Evolutionary conservation across 2,797 vertebrate genomes (phyloP).

Genomic region (Lycodopsis pacificus): DNA sequence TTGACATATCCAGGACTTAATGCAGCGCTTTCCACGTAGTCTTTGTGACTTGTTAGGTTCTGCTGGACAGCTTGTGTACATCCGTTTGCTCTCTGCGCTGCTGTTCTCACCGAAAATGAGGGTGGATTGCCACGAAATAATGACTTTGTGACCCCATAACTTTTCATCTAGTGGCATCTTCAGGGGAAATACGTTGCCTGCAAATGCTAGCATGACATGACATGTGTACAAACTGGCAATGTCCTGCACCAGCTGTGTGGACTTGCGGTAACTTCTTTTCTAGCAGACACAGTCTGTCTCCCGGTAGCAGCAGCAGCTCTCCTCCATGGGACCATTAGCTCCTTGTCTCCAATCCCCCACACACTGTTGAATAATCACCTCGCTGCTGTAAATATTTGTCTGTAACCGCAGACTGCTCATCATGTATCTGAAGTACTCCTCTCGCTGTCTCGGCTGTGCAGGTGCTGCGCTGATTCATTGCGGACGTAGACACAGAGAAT

Average conservation of each 20-base stretch:
- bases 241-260: neutral
- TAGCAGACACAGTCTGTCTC: slow-evolving; percentile 1
- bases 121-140: neutral
- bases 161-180: neutral
- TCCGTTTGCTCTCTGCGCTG: neutral
- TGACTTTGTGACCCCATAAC: neutral
- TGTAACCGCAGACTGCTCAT: slow-evolving; percentile 27
- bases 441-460: neutral
- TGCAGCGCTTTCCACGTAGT: neutral
- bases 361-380: slow-evolving; percentile 36
- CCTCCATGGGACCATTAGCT: neutral
- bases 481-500: slow-evolving; percentile 1
- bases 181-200: neutral
- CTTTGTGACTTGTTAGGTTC: slow-evolving; percentile 19
- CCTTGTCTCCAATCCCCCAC: slow-evolving; percentile 10
- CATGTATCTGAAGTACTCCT: slow-evolving; percentile 7
- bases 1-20: slow-evolving; percentile 26
- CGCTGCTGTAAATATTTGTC: slow-evolving; percentile 60
- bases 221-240: neutral
- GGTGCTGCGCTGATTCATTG: slow-evolving; percentile 18
- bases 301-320: slow-evolving; percentile 11
- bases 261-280: neutral
- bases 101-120: neutral
- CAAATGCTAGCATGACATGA: neutral
- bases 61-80: slow-evolving; percentile 6